These are phyloP conservation scores for Nymphalis c-album DNA, from an alignment of 2,888 invertebrate species.

Conservation along the genomic window DNA sequence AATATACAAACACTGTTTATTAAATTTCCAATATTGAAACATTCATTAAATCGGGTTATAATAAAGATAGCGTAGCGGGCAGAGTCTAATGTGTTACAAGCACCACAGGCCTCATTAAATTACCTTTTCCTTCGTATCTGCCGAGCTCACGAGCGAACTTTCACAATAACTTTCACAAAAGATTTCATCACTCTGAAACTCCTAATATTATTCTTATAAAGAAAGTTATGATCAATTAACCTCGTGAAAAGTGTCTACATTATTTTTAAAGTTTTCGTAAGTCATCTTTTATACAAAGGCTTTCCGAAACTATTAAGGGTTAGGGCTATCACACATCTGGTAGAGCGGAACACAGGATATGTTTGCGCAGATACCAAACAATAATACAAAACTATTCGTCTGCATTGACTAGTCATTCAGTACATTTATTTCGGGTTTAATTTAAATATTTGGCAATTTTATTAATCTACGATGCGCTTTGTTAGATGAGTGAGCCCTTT, in stretches of 20 bases:
- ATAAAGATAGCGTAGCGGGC: background rate
- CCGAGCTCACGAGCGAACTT: slow-evolving; percentile 22
- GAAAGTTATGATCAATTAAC: slow-evolving; percentile 22
- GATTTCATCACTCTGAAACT: slow-evolving; percentile 16
- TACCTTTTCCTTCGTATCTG: slow-evolving; percentile 18
- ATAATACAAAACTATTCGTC: too few relatives aligned
- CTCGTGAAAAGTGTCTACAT: slow-evolving; percentile 8
- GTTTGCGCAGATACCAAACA: too few relatives aligned
- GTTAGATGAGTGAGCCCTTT: too few relatives aligned
- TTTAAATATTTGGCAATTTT: too few relatives aligned
- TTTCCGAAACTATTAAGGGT: too few relatives aligned
- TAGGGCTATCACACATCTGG: too few relatives aligned
- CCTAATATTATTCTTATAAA: slow-evolving; percentile 20
- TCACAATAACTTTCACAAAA: slow-evolving; percentile 16
- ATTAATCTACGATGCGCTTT: too few relatives aligned
- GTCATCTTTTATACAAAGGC: too few relatives aligned
- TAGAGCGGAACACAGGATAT: too few relatives aligned
- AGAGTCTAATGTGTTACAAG: slow-evolving; percentile 8
- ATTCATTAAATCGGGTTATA: background rate
- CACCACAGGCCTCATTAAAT: slow-evolving; percentile 20
- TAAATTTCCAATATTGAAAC: background rate
- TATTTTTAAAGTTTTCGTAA: slow-evolving; percentile 3
- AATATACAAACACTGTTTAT: too few relatives aligned
- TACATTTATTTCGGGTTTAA: too few relatives aligned
- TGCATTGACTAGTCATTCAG: too few relatives aligned